Percentiles rank a stretch among this genome's conserved stretches.
These are phyloP conservation scores for Isurus oxyrinchus DNA, from an alignment of 2,113 vertebrate species.

Conservation along the genomic window DNA sequence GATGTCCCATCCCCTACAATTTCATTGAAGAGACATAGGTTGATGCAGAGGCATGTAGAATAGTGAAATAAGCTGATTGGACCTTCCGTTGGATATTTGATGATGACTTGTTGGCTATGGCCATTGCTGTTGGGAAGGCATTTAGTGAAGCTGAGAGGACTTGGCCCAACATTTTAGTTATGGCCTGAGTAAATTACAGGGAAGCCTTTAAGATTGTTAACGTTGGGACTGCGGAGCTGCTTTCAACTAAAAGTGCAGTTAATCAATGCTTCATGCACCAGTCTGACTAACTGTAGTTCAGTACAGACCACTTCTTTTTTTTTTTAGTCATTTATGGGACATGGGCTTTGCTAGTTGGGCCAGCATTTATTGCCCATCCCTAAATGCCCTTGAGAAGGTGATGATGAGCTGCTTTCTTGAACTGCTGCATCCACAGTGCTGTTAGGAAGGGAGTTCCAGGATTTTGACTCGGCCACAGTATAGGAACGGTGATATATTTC, in stretches of 20 bases:
- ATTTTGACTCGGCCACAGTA: too few relatives aligned
- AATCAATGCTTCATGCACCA: neutral
- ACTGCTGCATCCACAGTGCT: too few relatives aligned
- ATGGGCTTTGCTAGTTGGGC: too few relatives aligned
- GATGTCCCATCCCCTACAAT: neutral
- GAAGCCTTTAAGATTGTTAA: neutral
- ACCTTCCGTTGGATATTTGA: neutral
- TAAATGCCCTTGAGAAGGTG: too few relatives aligned
- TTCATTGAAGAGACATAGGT: neutral
- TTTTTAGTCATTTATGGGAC: too few relatives aligned
- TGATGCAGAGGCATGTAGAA: neutral
- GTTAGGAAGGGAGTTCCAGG: too few relatives aligned
- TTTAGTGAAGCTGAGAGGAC: neutral
- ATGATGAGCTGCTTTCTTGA: too few relatives aligned
- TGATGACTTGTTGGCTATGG: neutral
- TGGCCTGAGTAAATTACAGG: neutral
- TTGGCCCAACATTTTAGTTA: neutral
- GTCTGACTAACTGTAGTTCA: neutral
- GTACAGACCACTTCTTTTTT: neutral
- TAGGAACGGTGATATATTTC: too few relatives aligned
- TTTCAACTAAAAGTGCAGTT: too few relatives aligned
- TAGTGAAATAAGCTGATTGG: neutral
- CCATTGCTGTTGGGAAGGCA: neutral
- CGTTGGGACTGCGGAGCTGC: neutral
- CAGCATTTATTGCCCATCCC: too few relatives aligned